A percentile compares a stretch with the other conserved stretches of the same genome.
Conservation (phyloP, 2,113 vertebrate genomes). For the Carassius auratus region DNA sequence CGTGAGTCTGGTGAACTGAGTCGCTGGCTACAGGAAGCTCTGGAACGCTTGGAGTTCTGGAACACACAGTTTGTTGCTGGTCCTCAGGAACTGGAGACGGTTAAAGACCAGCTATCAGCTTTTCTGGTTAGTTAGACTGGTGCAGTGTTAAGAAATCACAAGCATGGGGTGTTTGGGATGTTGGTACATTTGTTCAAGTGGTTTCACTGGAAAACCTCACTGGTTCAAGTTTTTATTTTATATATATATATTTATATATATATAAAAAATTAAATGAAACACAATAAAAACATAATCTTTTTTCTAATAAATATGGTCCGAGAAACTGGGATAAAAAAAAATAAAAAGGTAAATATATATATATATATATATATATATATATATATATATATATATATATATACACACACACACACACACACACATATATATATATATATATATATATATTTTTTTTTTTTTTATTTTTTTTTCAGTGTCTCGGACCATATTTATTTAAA, state of each 20-base stretch:
- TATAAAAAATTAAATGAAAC: too few species aligned
- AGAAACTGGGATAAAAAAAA: too few species aligned
- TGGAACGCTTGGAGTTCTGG: conserved; percentile 90
- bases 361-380: too few species aligned
- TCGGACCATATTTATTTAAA: not conserved
- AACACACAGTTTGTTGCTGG: conserved; percentile 90
- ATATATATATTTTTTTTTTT: not conserved
- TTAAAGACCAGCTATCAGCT: conserved; percentile 89
- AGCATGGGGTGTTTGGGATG: not conserved
- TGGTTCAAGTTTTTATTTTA: not conserved
- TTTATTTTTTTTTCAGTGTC: not conserved
- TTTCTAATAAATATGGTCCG: too few species aligned
- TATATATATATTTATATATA: too few species aligned
- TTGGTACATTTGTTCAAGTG: not conserved
- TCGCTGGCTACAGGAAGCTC: conserved; percentile 87
- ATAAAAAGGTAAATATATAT: too few species aligned
- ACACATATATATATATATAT: too few species aligned
- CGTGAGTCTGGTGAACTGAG: conserved; percentile 85
- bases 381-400: not conserved
- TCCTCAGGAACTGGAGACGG: conserved; percentile 91
- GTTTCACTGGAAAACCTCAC: not conserved
- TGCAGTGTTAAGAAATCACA: not conserved
- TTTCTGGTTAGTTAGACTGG: conserved; percentile 83
- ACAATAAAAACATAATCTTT: too few species aligned
- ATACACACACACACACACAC: too few species aligned